Evolutionary conservation across 2,888 invertebrate genomes (phyloP), one percentile per base, ranked within the genome.

Genomic region (Frankliniella intonsa): DNA sequence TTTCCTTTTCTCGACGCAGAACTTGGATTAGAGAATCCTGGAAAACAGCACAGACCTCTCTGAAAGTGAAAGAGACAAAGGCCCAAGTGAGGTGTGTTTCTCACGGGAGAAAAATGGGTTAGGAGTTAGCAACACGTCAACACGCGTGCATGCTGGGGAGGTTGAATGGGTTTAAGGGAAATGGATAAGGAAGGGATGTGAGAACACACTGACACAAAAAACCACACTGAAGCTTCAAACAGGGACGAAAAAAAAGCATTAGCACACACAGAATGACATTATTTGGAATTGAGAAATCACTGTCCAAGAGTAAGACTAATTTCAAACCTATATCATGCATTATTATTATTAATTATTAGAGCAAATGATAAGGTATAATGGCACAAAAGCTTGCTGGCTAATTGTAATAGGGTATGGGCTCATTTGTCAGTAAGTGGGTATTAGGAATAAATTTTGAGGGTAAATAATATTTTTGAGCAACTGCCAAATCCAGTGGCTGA

Each of bases 31-130:
- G 92, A 89, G 92, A 93, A 91, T 91, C 92, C 92, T 91, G 94
- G 94, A 92, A 94, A 94, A 91, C 94, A 94, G 92, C 94, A 94
- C 87, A 94, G 92, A 87, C 93, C 94, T 86, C 94, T 93, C 94
- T 94, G 92, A 91, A 92, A 91, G 89, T 89, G 90, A 89, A 90
- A 89, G 88, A 89, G 88, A 90, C 89, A 89, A 87, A 88, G 87
- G 82, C 81, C 83, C 87, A 86, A 87, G 87, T 88, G 87, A 88
- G 89, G 88, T 88, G 69, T 76, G 69, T 76, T 76, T 76, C 69
- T 76, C 69, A 76, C 69, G 69, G 69, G 69, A 76, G 69, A 76
- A 76, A 25, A 25, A 1, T 50, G 69, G 82, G 50, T 81, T 51
- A 80, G 55, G 80, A 82, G 65, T 80, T 55, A 79, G 80, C 65